Percentiles rank a stretch among this genome's conserved stretches.
Conservation (phyloP, 2,113 vertebrate species). For the Psephotus haematonotus region DNA sequence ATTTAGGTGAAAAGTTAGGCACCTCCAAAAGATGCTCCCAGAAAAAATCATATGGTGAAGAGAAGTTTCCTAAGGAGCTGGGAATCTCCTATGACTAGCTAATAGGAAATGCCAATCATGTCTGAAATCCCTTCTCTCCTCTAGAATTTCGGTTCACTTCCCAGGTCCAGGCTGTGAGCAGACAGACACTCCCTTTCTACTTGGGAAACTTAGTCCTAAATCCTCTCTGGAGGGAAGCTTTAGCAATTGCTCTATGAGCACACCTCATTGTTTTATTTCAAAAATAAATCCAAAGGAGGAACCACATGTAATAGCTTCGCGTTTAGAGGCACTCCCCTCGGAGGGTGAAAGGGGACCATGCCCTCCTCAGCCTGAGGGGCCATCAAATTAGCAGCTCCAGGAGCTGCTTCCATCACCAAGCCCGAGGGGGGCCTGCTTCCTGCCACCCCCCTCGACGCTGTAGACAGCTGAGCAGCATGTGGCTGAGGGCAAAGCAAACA, state of each 20-base stretch:
- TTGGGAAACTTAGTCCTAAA: neutral
- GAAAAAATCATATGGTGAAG: neutral
- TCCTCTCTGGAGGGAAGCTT: neutral
- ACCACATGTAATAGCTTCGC: constrained; percentile 8
- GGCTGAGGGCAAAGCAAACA: neutral
- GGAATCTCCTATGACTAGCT: neutral
- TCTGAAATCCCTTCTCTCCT: neutral
- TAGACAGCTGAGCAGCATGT: fast-evolving
- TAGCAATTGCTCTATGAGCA: constrained; percentile 18
- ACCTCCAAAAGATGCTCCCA: neutral
- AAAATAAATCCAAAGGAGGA: constrained; percentile 40
- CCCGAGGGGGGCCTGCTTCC: neutral
- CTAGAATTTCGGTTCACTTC: constrained; percentile 4
- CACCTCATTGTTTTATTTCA: constrained; percentile 26
- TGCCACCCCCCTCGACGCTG: neutral
- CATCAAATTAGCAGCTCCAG: constrained; percentile 52
- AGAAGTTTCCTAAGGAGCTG: neutral
- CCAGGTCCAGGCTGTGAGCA: neutral
- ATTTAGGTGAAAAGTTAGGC: neutral
- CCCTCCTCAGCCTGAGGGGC: constrained; percentile 34
- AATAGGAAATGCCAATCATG: constrained; percentile 24
- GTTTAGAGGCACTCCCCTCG: neutral
- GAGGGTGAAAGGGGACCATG: neutral
- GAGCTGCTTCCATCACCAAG: neutral
- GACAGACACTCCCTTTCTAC: neutral